These are phyloP conservation scores for Sapayoa aenigma DNA, from an alignment of 2,113 vertebrate genomes.

Conservation along the genomic window DNA sequence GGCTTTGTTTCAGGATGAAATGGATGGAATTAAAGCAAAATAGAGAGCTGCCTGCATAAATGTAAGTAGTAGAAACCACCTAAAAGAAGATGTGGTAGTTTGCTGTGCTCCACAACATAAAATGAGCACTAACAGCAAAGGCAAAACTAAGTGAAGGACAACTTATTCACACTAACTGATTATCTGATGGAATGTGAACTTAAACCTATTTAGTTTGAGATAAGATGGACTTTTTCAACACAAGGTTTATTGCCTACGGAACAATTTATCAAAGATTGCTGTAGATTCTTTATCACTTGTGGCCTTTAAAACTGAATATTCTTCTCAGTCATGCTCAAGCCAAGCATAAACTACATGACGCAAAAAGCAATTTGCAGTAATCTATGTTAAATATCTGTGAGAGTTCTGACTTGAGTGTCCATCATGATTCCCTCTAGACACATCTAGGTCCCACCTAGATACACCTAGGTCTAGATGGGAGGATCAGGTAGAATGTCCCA, in stretches of 20 bases:
- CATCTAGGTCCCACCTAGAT: neutral
- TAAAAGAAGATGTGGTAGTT: neutral
- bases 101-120: neutral
- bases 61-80: neutral
- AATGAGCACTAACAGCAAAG: neutral
- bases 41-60: neutral
- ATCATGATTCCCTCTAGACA: neutral
- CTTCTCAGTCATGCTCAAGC: neutral
- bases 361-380: neutral
- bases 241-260: neutral
- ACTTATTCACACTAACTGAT: neutral
- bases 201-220: neutral
- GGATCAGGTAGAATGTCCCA: neutral
- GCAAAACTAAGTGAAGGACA: neutral
- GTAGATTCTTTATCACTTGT: neutral
- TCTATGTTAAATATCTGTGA: neutral
- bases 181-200: neutral
- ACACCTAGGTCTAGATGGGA: neutral
- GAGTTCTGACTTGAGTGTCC: neutral
- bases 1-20: conserved; percentile 14
- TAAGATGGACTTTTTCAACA: neutral
- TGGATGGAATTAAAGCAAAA: conserved; percentile 3
- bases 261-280: neutral
- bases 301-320: neutral
- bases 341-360: neutral